These are phyloP conservation scores for Danionella dracula DNA, from an alignment of 2,797 vertebrate species.

Conservation along the genomic window DNA sequence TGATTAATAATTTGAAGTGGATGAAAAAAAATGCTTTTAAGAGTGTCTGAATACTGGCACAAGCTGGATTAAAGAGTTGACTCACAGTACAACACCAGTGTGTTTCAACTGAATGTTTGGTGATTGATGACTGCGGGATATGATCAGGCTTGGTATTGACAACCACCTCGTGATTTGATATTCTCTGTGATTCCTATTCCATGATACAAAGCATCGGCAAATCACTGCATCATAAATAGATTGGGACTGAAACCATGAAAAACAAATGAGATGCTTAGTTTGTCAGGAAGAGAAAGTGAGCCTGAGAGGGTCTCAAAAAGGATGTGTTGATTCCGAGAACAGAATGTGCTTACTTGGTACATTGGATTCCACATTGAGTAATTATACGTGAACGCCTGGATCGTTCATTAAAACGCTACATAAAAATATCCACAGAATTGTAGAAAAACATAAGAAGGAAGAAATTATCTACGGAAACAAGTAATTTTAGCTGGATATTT, in stretches of 20 bases:
- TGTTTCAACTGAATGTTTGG: not conserved
- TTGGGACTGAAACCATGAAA: not conserved
- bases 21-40: not conserved
- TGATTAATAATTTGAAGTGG: conserved; percentile 2
- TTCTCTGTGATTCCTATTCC: not conserved
- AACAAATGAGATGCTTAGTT: not conserved
- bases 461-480: too few species aligned
- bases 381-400: too few species aligned
- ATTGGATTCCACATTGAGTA: too few species aligned
- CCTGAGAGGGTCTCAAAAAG: not conserved
- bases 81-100: not conserved
- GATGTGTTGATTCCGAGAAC: too few species aligned
- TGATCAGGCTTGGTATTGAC: not conserved
- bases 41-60: conserved; percentile 9
- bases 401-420: too few species aligned
- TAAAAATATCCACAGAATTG: too few species aligned
- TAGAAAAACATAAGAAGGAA: not conserved
- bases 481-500: too few species aligned
- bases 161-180: not conserved
- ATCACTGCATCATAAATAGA: not conserved
- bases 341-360: too few species aligned
- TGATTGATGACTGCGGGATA: not conserved
- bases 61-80: conserved; percentile 10
- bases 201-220: not conserved
- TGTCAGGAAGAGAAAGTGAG: not conserved